A percentile compares a stretch with the other conserved stretches of the same genome.
These are phyloP conservation scores for Marmota flaviventris DNA, from an alignment of 2,113 vertebrate species.

Conservation along the genomic window DNA sequence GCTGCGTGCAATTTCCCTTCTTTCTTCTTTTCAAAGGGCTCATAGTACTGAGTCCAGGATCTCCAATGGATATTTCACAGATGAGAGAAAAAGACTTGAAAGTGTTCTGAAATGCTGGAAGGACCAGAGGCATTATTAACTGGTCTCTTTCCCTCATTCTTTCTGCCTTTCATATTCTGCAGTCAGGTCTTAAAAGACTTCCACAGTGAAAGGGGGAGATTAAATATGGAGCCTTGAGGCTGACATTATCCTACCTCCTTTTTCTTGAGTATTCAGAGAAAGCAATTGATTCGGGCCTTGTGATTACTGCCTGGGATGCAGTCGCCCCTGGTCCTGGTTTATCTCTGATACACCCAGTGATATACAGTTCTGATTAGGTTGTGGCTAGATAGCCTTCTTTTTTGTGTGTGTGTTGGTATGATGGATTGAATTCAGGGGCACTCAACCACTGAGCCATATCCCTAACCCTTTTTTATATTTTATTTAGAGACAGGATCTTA, in stretches of 20 bases:
- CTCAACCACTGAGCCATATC: no score
- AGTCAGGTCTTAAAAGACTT: conserved; percentile 1
- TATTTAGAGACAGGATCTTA: no score
- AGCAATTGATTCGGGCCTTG: not conserved
- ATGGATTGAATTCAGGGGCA: no score
- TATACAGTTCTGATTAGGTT: not conserved
- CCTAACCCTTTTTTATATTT: no score
- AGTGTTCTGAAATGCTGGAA: not conserved
- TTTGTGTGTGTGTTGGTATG: no score
- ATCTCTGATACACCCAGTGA: not conserved
- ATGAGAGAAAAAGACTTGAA: conserved; percentile 42
- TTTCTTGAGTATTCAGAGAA: not conserved
- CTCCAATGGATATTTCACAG: conserved; percentile 23
- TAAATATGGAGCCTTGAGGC: not conserved
- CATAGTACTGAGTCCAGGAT: not conserved
- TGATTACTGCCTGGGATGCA: not conserved
- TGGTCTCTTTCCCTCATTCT: not conserved
- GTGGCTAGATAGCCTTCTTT: not conserved
- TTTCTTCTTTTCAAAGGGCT: conserved; percentile 51
- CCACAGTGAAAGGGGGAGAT: not conserved
- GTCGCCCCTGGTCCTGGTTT: not conserved
- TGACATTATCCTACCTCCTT: not conserved
- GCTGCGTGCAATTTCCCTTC: not conserved
- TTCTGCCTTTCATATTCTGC: not conserved
- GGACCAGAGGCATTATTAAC: not conserved